These are phyloP conservation scores for Paracyclopina nana DNA, from an alignment of 1,140 invertebrate species.

Conservation along the genomic window DNA sequence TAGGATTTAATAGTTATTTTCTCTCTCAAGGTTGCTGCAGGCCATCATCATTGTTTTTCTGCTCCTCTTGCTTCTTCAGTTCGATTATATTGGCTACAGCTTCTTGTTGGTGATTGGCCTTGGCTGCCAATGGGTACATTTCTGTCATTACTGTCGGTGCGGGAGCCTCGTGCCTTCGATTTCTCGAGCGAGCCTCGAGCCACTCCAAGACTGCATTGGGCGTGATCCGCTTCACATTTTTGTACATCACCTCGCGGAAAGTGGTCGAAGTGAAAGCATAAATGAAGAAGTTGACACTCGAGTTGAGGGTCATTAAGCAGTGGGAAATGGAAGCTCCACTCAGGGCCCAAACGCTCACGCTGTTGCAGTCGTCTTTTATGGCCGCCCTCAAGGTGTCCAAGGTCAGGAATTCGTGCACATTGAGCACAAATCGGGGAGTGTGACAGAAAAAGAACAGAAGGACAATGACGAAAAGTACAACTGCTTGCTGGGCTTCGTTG, in stretches of 20 bases:
- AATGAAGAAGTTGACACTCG: slow-evolving; percentile 33
- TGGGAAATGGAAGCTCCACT: slow-evolving; percentile 19
- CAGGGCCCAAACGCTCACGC: slow-evolving; percentile 1
- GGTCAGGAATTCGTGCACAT: background rate
- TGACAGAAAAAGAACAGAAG: slow-evolving; percentile 13
- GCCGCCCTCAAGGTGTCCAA: background rate
- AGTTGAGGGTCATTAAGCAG: slow-evolving; percentile 26
- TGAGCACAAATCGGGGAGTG: slow-evolving; percentile 1
- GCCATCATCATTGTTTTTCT: too few relatives aligned
- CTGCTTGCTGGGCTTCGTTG: background rate
- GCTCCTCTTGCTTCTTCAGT: too few relatives aligned
- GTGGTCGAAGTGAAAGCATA: slow-evolving; percentile 36
- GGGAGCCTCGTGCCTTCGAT: too few relatives aligned
- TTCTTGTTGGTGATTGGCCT: too few relatives aligned
- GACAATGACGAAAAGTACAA: slow-evolving; percentile 16
- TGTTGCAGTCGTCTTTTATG: background rate
- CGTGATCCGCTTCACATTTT: too few relatives aligned
- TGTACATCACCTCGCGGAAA: slow-evolving; percentile 26
- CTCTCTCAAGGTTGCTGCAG: too few relatives aligned
- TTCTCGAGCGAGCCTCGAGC: too few relatives aligned
- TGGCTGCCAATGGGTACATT: too few relatives aligned
- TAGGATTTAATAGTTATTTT: too few relatives aligned
- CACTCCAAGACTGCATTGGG: too few relatives aligned
- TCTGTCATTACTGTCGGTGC: too few relatives aligned
- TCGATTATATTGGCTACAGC: too few relatives aligned